Base-by-base conservation (phyloP, 2,888 invertebrate genomes). In the Incurvaria masculella region DNA sequence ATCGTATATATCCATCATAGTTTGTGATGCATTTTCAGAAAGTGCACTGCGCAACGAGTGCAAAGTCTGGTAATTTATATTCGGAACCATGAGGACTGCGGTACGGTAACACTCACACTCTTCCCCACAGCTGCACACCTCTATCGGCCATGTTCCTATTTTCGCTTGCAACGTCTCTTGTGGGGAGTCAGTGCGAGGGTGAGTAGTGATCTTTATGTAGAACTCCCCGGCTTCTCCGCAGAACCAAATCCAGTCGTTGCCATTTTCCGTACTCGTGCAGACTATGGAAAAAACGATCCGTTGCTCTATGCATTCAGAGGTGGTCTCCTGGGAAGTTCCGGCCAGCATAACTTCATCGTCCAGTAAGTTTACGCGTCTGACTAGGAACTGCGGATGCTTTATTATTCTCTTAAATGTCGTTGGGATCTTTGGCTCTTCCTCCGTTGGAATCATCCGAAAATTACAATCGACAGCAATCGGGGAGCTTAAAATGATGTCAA, bases 241-340 rank as follows among this genome's bases (percentile, higher is more conserved):
- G 50, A 78, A 74, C 76, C 76, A 78, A 52, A 78, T 62, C 73
- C 74, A 76, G 1, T 66, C 58, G 53, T 68, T 72, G 5, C 62
- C 66, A 17, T 65, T 53, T 60, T 67, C 68, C 19, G 70, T 68
- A 54, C 68, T 72, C 4, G 75, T 62, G 52, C 76, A 76, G 49
- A 69, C 63, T 49, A 78, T 59, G 60, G 67, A 68, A 44, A 78
- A 60, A 57, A 64, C 65, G 4, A 78, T 47, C 54, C 72, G 74
- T 27, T 72, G 65, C 44, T 71, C 71, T 44, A 50, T 42, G 2
- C 33, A 10, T 18, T 33, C 23, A 21, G 41, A 33, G 71, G 70
- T 49, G 50, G 53, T 61, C 38, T 72, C 72, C 53, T 68, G 68
- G 17, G 69, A 68, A 3, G 61, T 17, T 38, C 66, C 72, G 49